phyloP scores from a whole-genome alignment of 2,113 vertebrate species.

The Clinocottus analis region DNA sequence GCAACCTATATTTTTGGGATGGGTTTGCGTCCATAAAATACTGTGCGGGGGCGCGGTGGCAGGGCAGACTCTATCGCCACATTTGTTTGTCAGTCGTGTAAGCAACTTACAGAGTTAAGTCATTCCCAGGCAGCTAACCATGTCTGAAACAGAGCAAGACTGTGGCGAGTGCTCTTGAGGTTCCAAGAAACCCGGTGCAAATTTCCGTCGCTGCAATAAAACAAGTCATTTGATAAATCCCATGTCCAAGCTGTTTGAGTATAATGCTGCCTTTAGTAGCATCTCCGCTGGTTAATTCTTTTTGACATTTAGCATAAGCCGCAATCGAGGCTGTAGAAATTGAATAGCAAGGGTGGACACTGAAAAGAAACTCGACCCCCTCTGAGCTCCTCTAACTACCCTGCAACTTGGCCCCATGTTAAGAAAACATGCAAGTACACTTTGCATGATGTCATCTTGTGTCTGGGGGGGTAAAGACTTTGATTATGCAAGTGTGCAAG shows the following conservation, averaged over 20 bases:
- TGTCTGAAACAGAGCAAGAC: conserved; percentile 50
- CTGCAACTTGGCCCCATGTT: conserved; percentile 57
- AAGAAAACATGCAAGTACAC: conserved; percentile 66
- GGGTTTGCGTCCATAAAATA: conserved; percentile 57
- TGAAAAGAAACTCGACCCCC: conserved; percentile 29
- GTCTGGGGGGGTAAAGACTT: conserved; percentile 63
- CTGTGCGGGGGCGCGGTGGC: conserved; percentile 33
- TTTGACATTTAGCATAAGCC: neutral
- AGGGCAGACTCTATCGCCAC: conserved; percentile 42
- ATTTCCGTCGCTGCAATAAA: conserved; percentile 53
- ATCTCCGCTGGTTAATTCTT: neutral
- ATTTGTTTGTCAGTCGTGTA: conserved; percentile 67
- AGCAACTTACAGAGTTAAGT: conserved; percentile 60
- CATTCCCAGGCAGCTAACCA: conserved; percentile 45
- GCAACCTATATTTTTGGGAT: conserved; percentile 55
- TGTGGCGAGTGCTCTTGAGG: conserved; percentile 55
- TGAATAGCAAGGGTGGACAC: conserved; percentile 10
- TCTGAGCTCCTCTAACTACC: conserved; percentile 23
- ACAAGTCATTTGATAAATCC: conserved; percentile 7
- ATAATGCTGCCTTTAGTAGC: neutral
- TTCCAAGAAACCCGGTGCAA: conserved; percentile 29
- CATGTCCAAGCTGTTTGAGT: neutral
- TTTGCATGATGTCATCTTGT: conserved; percentile 72
- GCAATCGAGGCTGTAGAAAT: conserved; percentile 17
- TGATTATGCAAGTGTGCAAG: conserved; percentile 52